A percentile compares a stretch with the other conserved stretches of the same genome.
Evolutionary conservation across 2,888 invertebrate genomes (phyloP).

Genomic region (Netelia inedita): DNA sequence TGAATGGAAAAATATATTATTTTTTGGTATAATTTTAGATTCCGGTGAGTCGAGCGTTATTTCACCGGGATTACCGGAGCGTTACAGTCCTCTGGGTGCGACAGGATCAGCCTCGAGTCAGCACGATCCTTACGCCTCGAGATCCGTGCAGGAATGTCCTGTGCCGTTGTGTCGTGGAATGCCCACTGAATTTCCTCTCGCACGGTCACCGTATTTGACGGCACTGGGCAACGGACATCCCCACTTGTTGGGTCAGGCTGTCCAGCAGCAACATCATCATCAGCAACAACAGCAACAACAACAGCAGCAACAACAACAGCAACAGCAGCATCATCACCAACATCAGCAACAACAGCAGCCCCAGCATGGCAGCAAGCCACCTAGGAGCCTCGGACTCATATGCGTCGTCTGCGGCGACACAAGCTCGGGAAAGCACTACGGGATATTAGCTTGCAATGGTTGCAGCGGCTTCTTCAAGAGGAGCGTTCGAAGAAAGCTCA

Average conservation of each 20-base stretch:
- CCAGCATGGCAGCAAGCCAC: constrained; percentile 81
- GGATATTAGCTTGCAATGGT: constrained; percentile 99
- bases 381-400: constrained; percentile 91
- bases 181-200: constrained; percentile 81
- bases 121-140: constrained; percentile 82
- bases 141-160: constrained; percentile 83
- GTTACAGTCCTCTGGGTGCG: constrained; percentile 83
- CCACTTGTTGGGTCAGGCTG: constrained; percentile 77
- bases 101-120: constrained; percentile 81
- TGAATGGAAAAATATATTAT: too few species aligned
- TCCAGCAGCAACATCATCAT: constrained; percentile 65
- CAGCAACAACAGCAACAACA: constrained; percentile 46
- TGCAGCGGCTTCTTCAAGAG: constrained; percentile 99
- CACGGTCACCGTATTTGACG: constrained; percentile 82
- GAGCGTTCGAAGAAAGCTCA: constrained; percentile 97
- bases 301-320: constrained; percentile 68
- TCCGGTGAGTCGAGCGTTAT: constrained; percentile 84
- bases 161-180: constrained; percentile 83
- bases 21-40: constrained; percentile 74
- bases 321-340: constrained; percentile 73
- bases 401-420: constrained; percentile 99
- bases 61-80: constrained; percentile 83
- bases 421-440: constrained; percentile 98
- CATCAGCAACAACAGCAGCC: constrained; percentile 74
- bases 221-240: constrained; percentile 83